Conservation (phyloP, 2,113 vertebrate species). For the Aviceda subcristata region DNA sequence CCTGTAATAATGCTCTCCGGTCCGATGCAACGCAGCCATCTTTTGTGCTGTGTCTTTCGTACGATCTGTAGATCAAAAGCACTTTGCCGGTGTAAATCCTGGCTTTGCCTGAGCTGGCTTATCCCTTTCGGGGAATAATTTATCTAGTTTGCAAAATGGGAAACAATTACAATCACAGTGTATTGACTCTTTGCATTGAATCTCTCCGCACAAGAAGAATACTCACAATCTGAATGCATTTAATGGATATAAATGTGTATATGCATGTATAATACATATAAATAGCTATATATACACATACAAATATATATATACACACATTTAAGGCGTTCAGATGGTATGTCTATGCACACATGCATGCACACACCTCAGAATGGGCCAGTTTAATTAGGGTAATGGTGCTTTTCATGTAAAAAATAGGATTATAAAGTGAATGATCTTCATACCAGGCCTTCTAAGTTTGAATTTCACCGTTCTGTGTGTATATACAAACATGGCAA, state of each 20-base stretch:
- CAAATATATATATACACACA: neutral
- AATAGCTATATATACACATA: neutral
- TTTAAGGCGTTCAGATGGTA: neutral
- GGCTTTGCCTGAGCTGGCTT: neutral
- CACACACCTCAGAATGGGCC: neutral
- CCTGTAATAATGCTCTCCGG: neutral
- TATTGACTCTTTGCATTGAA: neutral
- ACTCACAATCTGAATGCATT: neutral
- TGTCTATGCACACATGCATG: neutral
- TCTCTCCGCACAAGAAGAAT: neutral
- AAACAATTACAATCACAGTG: fast-evolving
- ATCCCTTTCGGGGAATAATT: neutral
- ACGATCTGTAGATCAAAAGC: neutral
- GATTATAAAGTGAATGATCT: neutral
- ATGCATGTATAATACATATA: neutral
- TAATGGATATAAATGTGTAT: neutral
- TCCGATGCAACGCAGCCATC: slow-evolving; percentile 9
- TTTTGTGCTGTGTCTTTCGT: neutral
- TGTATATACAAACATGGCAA: neutral
- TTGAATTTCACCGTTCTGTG: neutral
- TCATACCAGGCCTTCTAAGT: neutral
- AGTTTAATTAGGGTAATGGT: neutral
- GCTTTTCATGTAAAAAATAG: neutral
- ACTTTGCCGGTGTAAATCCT: neutral
- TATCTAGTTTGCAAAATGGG: neutral